These are phyloP conservation scores for Sarcophaga subvicina DNA, from an alignment of 2,888 invertebrate species.

Conservation along the genomic window DNA sequence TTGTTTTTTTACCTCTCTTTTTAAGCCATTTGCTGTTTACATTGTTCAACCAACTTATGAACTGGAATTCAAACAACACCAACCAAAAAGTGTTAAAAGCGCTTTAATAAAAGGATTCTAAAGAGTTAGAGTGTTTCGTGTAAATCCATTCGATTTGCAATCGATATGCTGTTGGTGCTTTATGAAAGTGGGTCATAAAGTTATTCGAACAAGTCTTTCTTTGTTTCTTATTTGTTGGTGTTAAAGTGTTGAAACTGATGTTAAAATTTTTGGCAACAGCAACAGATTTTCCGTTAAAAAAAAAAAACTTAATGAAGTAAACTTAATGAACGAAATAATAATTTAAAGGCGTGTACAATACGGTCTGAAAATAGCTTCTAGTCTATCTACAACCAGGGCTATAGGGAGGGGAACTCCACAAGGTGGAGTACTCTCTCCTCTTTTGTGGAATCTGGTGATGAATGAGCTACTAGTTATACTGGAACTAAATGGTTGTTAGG, in stretches of 20 bases:
- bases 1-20: conserved; percentile 14
- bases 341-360: not conserved
- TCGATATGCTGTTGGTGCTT: conserved; percentile 49
- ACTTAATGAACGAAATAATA: not conserved
- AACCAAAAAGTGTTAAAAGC: not conserved
- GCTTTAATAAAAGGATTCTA: not conserved
- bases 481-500: too few species aligned
- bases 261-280: conserved; percentile 15
- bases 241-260: conserved; percentile 48
- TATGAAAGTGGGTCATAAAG: conserved; percentile 54
- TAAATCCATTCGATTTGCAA: conserved; percentile 48
- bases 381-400: too few species aligned
- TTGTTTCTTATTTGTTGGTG: conserved; percentile 25
- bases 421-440: too few species aligned
- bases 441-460: too few species aligned
- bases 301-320: not conserved
- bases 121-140: conserved; percentile 3
- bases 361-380: too few species aligned
- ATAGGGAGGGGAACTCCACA: too few species aligned
- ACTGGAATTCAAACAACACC: conserved; percentile 45
- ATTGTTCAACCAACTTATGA: conserved; percentile 52
- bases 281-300: too few species aligned
- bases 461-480: too few species aligned
- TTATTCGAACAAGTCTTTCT: conserved; percentile 39
- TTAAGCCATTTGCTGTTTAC: not conserved